Evolutionary conservation across 2,113 vertebrate genomes (phyloP), one percentile per base, ranked within the genome.

Genomic region (Platichthys flesus): DNA sequence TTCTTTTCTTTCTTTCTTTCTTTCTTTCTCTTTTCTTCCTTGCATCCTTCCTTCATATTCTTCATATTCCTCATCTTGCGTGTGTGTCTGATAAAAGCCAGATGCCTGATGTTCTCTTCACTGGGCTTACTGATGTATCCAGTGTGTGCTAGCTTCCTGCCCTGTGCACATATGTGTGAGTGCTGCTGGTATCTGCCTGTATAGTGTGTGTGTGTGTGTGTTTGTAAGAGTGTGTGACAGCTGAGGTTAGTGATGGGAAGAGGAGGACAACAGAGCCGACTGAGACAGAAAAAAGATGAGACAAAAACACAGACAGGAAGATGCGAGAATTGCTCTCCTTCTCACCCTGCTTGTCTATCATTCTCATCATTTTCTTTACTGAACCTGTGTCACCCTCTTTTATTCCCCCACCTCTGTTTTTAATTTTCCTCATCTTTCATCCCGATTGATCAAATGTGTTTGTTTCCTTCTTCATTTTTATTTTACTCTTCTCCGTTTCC

Each of bases 241-340:
- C 81, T 52, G 72, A 75, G 75, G 74, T 81, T 81, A 78, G 73
- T 72, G 76, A 82, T 76, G 71, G 71, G 67, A 79, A 74, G 57
- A 74, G 40, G 67, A 59, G 49, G 59, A 66, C 76, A 42, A 64
- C 81, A 64, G 55, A 56, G 76, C 71, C 62, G 13, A 66, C 47
- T 69, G 85, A 79, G 66, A 70, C 60, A 74, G 72, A 49, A 71
- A 68, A 83, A 79, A 85, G 70, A 83, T 61, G 66, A 81, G 69
- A 75, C 67, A 83, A 76, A 85, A 71, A 73, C 71, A 80, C 58
- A 71, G 57, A 71, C 81, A 51, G 63, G 58, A 79, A 74, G 60
- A 79, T 20, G 12, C n/a, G 20, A 24, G 63, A 47, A 49, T 84
- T 54, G 71, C 73, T 83, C 31, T 74, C 54, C 9, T 42, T 60